Evolutionary conservation across 92 coral and sea anemone species (phyloP), one percentile per base, ranked within the genome.

Genomic region (Plumapathes pennacea): DNA sequence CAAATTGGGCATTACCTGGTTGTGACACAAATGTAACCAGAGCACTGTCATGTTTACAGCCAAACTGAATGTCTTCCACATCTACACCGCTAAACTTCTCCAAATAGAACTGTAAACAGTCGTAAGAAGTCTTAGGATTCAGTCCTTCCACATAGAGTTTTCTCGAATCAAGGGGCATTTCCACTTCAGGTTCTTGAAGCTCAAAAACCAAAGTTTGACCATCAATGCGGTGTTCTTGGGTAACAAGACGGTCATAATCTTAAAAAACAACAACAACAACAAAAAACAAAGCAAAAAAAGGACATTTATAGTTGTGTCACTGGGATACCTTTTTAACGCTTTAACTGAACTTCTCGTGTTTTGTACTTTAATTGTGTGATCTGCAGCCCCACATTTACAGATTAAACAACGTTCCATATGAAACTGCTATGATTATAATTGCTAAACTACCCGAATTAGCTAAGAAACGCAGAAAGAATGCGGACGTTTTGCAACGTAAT

Each of bases 61-160:
- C 78, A 60, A 59, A 71, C 15, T 33, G 38, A 13, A 60, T 49
- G 52, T 28, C 45, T 36, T 27, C 49, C 10, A 71, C 70, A 20
- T 53, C 53, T 18, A 41, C 43, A 11, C 32, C 54, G 47, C 80
- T 72, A 48, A 51, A 54, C 4, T 61, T 49, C 20, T 72, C 80
- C 63, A 72, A 50, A 43, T 47, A 64, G 12, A 60, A 60, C 10
- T 0, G 3, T 14, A 72, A 53, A 15, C 60, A 71, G 34, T 72
- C 80, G 25, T 62, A 58, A 17, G 69, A 58, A 21, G 47, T 46
- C 14, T 32, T 37, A 1, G 62, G 60, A 10, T 41, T 32, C 49
- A 71, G 10, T 4, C 70, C 78, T 31, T 32, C 50, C 23, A 71
- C 69, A 49, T 45, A 57, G n/a, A 71, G 48, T 34, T 53, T 49